Base-by-base conservation (phyloP, 2,113 vertebrate genomes). In the Dolichotis patagonum region DNA sequence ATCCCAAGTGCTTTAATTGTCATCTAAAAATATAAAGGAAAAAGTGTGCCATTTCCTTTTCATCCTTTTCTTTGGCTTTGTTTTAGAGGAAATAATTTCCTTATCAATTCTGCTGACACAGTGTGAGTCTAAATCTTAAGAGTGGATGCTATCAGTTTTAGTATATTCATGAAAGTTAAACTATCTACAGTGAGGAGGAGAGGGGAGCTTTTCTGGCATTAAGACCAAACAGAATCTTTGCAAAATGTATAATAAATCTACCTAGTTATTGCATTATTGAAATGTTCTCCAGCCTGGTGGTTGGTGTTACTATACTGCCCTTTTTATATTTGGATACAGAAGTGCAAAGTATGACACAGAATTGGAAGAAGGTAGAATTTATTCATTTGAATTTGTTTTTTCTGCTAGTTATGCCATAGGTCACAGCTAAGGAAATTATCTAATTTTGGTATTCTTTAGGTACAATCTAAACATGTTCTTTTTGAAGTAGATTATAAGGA, bases 41-140 rank as follows among this genome's bases (percentile, higher is more conserved):
- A 94, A 98, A 98, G 94, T 95, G 95, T 87, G 92, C 96, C 96
- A 92, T 97, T 98, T 96, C 82, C 94, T 92, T 97, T 98, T 98
- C 97, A 98, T 98, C 98, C 98, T 97, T 98, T 98, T 94, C 54
- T 93, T 96, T 98, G 97, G 71, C 95, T 98, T 97, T 17, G 88
- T 98, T 98, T 88, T 97, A 3, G 98, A 96, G 83, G 98, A 98
- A 98, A 97, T 85, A 97, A 98, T 94, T 94, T 97, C 41, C 88
- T 98, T 98, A 98, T 98, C 98, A 97, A 52, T 94, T 94, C 22
- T 85, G 60, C 86, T 98, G 95, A 93, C 91, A 96, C 88, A 85
- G 93, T 94, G 89, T 96, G 65, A 96, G 96, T 94, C 94, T 92
- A 71, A 97, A 89, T 98, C 93, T 98, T 97, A 91, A 95, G 96